These are phyloP conservation scores for Theonella swinhoei DNA, from an alignment of 37 sponge, comb jelly and placozoan genomes.

Conservation along the genomic window DNA sequence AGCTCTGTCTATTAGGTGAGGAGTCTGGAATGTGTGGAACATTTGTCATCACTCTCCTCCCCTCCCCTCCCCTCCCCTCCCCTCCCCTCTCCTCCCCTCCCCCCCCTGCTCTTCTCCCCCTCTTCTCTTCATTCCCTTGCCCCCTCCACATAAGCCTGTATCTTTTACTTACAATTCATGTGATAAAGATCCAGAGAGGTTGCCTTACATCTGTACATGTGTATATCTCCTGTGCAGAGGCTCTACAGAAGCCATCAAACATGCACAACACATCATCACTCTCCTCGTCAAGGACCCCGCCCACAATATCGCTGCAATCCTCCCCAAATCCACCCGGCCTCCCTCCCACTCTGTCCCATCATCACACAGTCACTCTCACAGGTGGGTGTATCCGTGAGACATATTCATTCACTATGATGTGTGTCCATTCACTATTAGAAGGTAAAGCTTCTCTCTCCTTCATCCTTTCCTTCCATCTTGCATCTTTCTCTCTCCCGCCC, in stretches of 20 bases:
- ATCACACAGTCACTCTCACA: slow-evolving; percentile 2
- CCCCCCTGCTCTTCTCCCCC: too few species aligned
- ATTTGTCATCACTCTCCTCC: neutral
- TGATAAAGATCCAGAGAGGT: neutral
- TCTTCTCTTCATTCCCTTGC: too few species aligned
- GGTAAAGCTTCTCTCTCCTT: too few species aligned
- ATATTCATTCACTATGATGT: too few species aligned
- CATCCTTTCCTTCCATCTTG: too few species aligned
- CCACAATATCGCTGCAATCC: slow-evolving; percentile 31
- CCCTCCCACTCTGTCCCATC: slow-evolving; percentile 2
- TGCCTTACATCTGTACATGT: neutral
- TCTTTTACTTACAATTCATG: too few species aligned
- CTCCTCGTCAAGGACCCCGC: slow-evolving; percentile 45
- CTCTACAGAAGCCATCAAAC: slow-evolving; percentile 70
- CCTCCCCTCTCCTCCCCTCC: too few species aligned
- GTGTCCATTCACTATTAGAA: too few species aligned
- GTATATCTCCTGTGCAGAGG: slow-evolving; percentile 45
- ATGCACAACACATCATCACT: slow-evolving; percentile 55
- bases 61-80: neutral
- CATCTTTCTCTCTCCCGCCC: too few species aligned
- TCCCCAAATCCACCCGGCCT: neutral
- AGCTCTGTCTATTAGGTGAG: slow-evolving; percentile 64
- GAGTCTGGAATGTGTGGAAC: neutral
- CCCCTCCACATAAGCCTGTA: too few species aligned
- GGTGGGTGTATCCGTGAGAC: slow-evolving; percentile 17